Evolutionary conservation across 2,888 invertebrate genomes (phyloP).

Genomic region (Margaritifera margaritifera): DNA sequence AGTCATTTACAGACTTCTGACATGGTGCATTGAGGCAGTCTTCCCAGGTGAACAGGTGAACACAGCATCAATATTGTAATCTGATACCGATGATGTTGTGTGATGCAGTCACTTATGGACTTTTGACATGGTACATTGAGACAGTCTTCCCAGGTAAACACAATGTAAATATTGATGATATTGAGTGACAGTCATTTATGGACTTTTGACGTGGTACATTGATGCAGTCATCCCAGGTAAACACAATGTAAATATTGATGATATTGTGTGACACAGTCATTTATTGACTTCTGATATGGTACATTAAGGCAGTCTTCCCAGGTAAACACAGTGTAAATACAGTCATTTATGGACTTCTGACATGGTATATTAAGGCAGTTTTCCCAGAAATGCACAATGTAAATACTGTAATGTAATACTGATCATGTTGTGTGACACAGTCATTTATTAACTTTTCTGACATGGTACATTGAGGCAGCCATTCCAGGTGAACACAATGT

Average conservation of each 20-base stretch:
- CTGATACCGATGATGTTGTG: neutral
- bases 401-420: too few species aligned
- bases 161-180: neutral
- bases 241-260: slow-evolving; percentile 76
- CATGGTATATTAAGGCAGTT: slow-evolving; percentile 79
- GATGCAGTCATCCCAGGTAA: too few species aligned
- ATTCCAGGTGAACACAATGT: too few species aligned
- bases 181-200: neutral
- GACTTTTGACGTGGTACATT: neutral
- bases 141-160: too few species aligned
- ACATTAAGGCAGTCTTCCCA: slow-evolving; percentile 78
- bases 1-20: neutral
- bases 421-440: slow-evolving; percentile 83
- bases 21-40: slow-evolving; percentile 3
- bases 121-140: neutral
- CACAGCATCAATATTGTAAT: neutral
- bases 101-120: neutral
- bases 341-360: slow-evolving; percentile 73
- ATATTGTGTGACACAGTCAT: slow-evolving; percentile 80
- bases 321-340: slow-evolving; percentile 69
- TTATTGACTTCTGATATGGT: slow-evolving; percentile 77
- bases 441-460: too few species aligned
- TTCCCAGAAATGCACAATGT: slow-evolving; percentile 75
- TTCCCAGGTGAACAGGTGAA: neutral
- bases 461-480: too few species aligned